These are phyloP conservation scores for Scomber japonicus DNA, from an alignment of 2,113 vertebrate genomes.

Conservation along the genomic window DNA sequence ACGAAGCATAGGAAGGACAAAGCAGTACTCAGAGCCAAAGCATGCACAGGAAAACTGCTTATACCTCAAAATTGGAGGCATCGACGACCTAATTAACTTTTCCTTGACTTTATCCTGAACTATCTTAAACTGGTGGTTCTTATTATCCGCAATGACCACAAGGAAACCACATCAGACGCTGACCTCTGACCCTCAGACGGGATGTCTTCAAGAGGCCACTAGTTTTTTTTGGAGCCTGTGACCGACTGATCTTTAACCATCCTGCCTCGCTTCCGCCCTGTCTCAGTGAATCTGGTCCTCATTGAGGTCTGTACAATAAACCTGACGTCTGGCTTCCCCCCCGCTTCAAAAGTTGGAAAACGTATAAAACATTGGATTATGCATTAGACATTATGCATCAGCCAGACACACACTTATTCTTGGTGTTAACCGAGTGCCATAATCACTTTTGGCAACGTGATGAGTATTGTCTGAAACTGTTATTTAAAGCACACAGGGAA, in stretches of 20 bases:
- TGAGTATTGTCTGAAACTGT: conserved; percentile 37
- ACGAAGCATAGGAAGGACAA: no score
- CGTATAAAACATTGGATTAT: conserved; percentile 52
- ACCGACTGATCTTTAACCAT: conserved; percentile 15
- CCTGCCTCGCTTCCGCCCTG: not conserved
- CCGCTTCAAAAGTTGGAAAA: conserved; percentile 31
- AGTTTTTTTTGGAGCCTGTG: conserved; percentile 12
- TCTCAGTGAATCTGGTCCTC: conserved; percentile 40
- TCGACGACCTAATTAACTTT: not conserved
- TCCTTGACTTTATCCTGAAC: conserved; percentile 3
- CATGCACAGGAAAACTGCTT: not conserved
- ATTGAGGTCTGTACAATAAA: conserved; percentile 46
- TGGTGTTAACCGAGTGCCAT: conserved; percentile 47
- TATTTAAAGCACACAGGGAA: conserved; percentile 31
- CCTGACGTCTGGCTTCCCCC: conserved; percentile 35
- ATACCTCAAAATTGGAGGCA: no score
- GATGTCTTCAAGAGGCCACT: conserved; percentile 1
- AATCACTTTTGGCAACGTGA: conserved; percentile 47
- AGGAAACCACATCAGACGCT: conserved; percentile 27
- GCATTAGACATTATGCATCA: conserved; percentile 5
- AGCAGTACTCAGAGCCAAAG: no score
- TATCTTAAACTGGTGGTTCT: conserved; percentile 2
- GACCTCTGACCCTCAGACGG: conserved; percentile 31
- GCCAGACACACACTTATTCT: conserved; percentile 19
- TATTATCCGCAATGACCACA: conserved; percentile 23